phyloP scores from a whole-genome alignment of 2,888 invertebrate species.

The Epistrophe eligans region DNA sequence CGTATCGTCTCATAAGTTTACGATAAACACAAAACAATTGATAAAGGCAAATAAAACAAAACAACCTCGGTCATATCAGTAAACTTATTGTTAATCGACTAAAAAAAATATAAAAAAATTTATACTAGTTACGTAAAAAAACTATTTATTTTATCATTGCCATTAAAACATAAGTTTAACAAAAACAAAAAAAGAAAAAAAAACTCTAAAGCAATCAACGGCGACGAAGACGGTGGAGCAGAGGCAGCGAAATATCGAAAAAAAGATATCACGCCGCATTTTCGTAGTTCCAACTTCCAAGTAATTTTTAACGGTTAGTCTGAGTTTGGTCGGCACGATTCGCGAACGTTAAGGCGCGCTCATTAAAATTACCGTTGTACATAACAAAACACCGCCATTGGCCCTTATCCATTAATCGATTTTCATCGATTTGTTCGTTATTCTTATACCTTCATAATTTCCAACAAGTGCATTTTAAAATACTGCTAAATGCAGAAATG shows the following conservation, averaged over 20 bases:
- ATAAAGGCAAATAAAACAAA: background rate
- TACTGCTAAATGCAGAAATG: conserved; percentile 38
- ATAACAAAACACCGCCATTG: conserved; percentile 8
- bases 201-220: conserved; percentile 31
- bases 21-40: conserved; percentile 31
- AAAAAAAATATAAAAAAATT: conserved; percentile 44
- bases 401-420: conserved; percentile 33
- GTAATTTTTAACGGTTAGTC: conserved; percentile 55
- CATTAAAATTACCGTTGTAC: background rate
- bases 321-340: conserved; percentile 62
- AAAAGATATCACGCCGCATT: conserved; percentile 29
- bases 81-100: conserved; percentile 43
- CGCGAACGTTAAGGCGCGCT: conserved; percentile 60
- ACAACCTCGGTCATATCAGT: conserved; percentile 37
- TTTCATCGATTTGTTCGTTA: conserved; percentile 31
- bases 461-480: conserved; percentile 47
- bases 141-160: background rate
- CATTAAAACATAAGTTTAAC: conserved; percentile 1
- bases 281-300: conserved; percentile 24
- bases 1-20: background rate
- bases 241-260: conserved; percentile 31
- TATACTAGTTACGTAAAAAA: conserved; percentile 72
- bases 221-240: background rate
- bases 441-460: background rate
- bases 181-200: conserved; percentile 24